Evolutionary conservation across 2,888 invertebrate species (phyloP), one percentile per base, ranked within the genome.

Genomic region (Athalia rosae): DNA sequence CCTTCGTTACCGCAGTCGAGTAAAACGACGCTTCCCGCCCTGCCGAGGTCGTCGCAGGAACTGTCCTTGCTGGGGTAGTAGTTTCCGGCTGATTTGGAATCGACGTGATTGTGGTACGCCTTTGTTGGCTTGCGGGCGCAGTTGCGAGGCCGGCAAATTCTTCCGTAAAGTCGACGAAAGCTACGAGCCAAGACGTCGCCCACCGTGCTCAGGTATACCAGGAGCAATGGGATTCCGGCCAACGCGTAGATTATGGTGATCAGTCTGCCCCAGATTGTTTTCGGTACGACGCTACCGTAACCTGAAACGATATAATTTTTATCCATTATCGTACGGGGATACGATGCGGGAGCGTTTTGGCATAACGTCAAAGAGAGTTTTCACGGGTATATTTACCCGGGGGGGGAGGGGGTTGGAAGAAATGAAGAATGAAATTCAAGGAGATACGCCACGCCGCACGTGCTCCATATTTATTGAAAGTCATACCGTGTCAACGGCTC

Each of bases 211-310:
- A 97, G 92, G 90, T 97, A 97, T 76, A 97, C 93, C 89, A 97
- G 92, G 91, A 97, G 95, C 85, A 97, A 92, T 41, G 97, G 97
- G 83, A 97, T 97, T 74, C 97, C 97, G 79, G 96, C 92, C 79
- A 96, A 92, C 0, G 97, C 96, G 90, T 97, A 97, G 78, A 95
- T 91, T 81, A 97, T 94, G n/a, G 97, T 96, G 79, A 95, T 95
- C 83, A 96, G 90, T 84, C 95, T 94, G 47, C 97, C 97, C 92
- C 93, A 94, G 58, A 95, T 91, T 4, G 96, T 96, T 83, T 93
- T 92, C 4, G 97, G 97, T 4, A 95, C 94, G 78, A 96, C 94
- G 86, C 95, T 95, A 59, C 97, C 97, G 86, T 96, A 96, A 81
- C 97, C 97, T 97, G 92, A 3, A 89, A 89, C 81, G 79, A 82